These are phyloP conservation scores for Molossus molossus DNA, from an alignment of 2,797 vertebrate species.

Conservation along the genomic window DNA sequence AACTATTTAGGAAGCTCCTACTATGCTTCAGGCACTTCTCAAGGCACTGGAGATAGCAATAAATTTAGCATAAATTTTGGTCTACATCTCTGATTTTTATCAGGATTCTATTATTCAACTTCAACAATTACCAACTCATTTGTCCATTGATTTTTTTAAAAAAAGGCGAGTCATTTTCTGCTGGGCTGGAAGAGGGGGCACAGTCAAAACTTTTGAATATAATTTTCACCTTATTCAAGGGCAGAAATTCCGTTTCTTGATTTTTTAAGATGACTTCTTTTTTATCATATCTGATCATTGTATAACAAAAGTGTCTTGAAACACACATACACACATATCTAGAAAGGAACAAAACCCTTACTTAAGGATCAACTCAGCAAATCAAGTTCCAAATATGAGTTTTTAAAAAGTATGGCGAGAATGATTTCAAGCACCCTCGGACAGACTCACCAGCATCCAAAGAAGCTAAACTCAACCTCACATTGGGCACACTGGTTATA, in stretches of 20 bases:
- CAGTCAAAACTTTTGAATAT: not conserved
- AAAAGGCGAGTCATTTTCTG: not conserved
- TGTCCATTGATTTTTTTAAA: not conserved
- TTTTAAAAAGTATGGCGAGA: not conserved
- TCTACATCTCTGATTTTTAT: conserved; percentile 9
- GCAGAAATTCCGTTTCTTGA: not conserved
- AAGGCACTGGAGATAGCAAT: not conserved
- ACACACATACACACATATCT: not conserved
- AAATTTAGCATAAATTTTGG: not conserved
- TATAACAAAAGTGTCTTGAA: not conserved
- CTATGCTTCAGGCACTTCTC: not conserved
- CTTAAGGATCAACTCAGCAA: not conserved
- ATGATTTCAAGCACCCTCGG: not conserved
- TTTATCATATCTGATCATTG: not conserved
- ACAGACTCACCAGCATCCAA: not conserved
- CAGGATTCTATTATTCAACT: not conserved
- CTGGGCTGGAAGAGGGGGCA: not conserved
- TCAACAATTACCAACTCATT: not conserved
- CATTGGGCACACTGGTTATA: not conserved
- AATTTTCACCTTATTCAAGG: not conserved
- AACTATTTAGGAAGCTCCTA: not conserved
- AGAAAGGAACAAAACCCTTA: not conserved
- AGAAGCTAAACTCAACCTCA: not conserved
- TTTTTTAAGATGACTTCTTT: not conserved
- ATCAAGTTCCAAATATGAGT: not conserved